A percentile compares a stretch with the other conserved stretches of the same genome.
These are phyloP conservation scores for Pseudochromis fuscus DNA, from an alignment of 2,797 vertebrate genomes.

Conservation along the genomic window DNA sequence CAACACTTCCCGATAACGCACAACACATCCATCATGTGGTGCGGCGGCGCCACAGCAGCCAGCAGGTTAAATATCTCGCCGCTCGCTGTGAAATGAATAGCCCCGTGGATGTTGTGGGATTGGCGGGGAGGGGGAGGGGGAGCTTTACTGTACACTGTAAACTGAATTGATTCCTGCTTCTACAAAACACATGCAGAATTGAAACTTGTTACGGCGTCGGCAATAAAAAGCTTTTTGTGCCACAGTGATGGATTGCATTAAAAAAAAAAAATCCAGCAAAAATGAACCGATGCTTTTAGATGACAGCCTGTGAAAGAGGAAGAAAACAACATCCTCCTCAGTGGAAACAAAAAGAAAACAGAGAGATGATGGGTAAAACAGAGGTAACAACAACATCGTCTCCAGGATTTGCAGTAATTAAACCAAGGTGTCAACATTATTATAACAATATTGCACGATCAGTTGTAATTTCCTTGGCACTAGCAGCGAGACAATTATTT, in stretches of 20 bases:
- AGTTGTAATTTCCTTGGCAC: constrained; percentile 1
- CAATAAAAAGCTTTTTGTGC: constrained; percentile 22
- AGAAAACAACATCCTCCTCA: background rate
- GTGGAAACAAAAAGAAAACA: background rate
- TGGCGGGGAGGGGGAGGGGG: constrained; percentile 41
- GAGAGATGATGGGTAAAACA: background rate
- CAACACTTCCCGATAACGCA: constrained; percentile 21
- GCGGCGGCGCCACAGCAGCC: background rate
- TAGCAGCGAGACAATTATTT: background rate
- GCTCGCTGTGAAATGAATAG: constrained; percentile 24
- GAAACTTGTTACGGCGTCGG: constrained; percentile 16
- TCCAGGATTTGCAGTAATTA: constrained; percentile 4
- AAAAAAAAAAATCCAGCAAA: background rate
- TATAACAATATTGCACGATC: constrained; percentile 8
- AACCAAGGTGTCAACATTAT: background rate
- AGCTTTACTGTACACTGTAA: constrained; percentile 33
- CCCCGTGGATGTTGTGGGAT: background rate
- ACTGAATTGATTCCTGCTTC: constrained; percentile 34
- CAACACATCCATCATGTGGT: constrained; percentile 39
- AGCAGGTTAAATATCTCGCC: constrained; percentile 28
- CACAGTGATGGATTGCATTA: background rate
- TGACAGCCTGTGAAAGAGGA: background rate
- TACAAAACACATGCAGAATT: constrained; percentile 20
- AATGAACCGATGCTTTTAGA: background rate
- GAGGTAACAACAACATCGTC: background rate